Evolutionary conservation across 2,113 vertebrate genomes (phyloP), one percentile per base, ranked within the genome.

Genomic region (Xenopus borealis): DNA sequence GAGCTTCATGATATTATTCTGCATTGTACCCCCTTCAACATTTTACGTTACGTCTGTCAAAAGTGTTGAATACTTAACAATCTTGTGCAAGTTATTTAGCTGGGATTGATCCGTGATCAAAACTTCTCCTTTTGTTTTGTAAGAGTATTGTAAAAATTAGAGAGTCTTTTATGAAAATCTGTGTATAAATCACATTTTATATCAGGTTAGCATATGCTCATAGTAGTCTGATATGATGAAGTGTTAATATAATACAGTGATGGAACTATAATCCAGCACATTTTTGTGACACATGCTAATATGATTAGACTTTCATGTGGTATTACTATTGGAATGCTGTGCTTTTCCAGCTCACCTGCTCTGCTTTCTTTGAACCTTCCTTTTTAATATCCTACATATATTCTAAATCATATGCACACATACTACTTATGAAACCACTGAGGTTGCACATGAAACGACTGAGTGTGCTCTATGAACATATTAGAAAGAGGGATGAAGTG

Each of bases 281-380:
- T 84, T 87, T 87, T 80, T 84, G 79, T 81, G 84, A 85, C 85
- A 86, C 80, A 81, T 87, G 74, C 82, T 84, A 82, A 86, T 84
- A 82, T 70, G 75, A 81, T 79, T 79, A 85, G 85, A 79, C 80
- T 87, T 87, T 87, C 86, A 87, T 83, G 79, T 81, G 82, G 71
- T 83, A 71, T 79, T 83, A 80, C 80, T 71, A 67, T 80, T 82
- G 77, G 85, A 86, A 84, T 85, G 78, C 73, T 74, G 79, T 80
- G 84, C 61, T 68, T 70, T 69, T 77, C 18, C n/a, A 72, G 75
- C 82, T 82, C 82, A 79, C 67, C 80, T 55, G 16, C 45, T 13
- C 46, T 47, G 46, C 46, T 78, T 70, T 75, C 84, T 87, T 87
- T 87, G 82, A 86, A 87, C 80, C 77, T 81, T 83, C 81, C 75